Percentiles rank a stretch among this genome's conserved stretches.
phyloP scores from a whole-genome alignment of 2,797 vertebrate species.

The Epinephelus malabaricus region DNA sequence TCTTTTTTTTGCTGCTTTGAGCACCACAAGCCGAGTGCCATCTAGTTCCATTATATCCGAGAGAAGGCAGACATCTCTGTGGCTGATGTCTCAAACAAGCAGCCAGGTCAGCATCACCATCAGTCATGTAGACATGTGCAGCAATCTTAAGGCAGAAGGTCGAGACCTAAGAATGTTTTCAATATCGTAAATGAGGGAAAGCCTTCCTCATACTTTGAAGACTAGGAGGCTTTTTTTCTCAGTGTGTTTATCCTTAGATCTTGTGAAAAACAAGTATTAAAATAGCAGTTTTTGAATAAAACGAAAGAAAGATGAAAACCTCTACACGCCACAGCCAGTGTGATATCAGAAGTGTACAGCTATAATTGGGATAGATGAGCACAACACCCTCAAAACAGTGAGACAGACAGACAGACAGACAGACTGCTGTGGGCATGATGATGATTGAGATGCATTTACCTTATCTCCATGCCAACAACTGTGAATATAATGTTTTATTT shows the following conservation, averaged over 20 bases:
- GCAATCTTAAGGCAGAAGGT: not conserved
- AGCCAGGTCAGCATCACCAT: not conserved
- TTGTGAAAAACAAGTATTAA: slow-evolving; percentile 1
- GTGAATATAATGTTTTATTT: slow-evolving; percentile 37
- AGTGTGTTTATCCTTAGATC: not conserved
- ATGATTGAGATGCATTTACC: slow-evolving; percentile 31
- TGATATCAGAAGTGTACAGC: not conserved
- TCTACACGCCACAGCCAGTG: not conserved
- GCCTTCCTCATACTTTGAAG: not conserved
- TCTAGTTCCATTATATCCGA: no score
- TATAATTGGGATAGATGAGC: not conserved
- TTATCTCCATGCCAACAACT: slow-evolving; percentile 35
- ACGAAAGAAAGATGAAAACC: not conserved
- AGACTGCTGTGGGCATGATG: not conserved
- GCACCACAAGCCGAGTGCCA: no score
- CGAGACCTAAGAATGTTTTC: not conserved
- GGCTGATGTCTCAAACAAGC: not conserved
- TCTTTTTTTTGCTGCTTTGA: no score
- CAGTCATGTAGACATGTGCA: not conserved
- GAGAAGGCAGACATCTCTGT: no score
- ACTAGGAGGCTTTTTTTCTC: not conserved
- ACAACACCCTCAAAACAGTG: not conserved
- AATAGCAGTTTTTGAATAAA: not conserved
- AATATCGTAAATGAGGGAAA: not conserved
- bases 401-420: not conserved